A percentile compares a stretch with the other conserved stretches of the same genome.
phyloP scores from a whole-genome alignment of 2,113 vertebrate genomes.

The Tinamus guttatus region DNA sequence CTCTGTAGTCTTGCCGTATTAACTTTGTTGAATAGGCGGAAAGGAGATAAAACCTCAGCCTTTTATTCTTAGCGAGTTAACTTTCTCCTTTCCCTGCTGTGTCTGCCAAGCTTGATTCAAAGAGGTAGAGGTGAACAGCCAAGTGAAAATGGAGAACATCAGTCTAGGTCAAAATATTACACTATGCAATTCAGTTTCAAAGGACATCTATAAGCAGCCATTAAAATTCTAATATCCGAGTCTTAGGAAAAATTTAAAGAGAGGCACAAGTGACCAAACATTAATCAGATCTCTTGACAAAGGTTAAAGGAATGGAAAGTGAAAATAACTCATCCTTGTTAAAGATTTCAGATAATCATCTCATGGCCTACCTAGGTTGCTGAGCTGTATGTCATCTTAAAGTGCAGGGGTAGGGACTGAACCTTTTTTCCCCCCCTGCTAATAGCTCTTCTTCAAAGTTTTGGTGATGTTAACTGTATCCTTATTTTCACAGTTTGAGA shows the following conservation, averaged over 20 bases:
- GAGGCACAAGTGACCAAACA: constrained; percentile 7
- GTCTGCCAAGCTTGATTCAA: neutral
- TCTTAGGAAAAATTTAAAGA: constrained; percentile 47
- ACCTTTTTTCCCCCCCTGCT: neutral
- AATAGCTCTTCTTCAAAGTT: neutral
- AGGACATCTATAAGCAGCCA: neutral
- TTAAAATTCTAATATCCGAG: constrained; percentile 23
- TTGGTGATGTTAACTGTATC: neutral
- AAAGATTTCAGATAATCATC: constrained; percentile 20
- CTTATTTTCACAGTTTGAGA: neutral
- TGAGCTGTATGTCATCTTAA: neutral
- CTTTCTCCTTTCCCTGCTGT: neutral
- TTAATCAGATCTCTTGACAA: constrained; percentile 41
- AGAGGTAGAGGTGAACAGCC: neutral
- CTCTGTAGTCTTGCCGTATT: neutral
- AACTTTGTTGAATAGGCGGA: neutral
- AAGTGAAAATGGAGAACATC: constrained; percentile 10
- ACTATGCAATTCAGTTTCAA: constrained; percentile 12
- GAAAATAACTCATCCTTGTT: constrained; percentile 45
- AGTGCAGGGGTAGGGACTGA: neutral
- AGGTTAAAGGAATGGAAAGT: constrained; percentile 43
- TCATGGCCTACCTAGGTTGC: neutral
- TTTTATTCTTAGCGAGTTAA: neutral
- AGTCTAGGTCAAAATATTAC: constrained; percentile 25
- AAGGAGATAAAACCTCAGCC: neutral